Evolutionary conservation across 1,140 invertebrate genomes (phyloP), one percentile per base, ranked within the genome.

Genomic region (Colletes gigas): DNA sequence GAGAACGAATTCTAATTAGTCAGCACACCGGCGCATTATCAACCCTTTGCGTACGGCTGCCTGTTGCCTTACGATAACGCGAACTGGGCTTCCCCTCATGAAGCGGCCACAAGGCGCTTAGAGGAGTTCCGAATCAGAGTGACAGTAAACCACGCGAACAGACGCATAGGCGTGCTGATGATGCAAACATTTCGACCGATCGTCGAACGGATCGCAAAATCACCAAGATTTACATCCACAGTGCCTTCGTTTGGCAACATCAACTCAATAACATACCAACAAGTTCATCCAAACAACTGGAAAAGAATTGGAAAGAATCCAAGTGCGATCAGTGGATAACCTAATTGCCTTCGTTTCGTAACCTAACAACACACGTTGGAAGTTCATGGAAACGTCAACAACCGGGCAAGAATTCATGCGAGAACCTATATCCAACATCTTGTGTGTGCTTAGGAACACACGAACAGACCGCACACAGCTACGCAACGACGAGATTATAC

Each of bases 1-100:
- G 65, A 6, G 59, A 62, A 84, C 70, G 67, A 84, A 84, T 84
- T 81, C 82, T 84, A 84, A 84, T 84, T 84, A 84, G 82, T 84
- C 83, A 79, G 76, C 82, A 79, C 47, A 71, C 30, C 57, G 81
- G 39, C 70, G 83, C 55, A 80, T 83, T 84, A 84, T 84, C 82
- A 84, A 80, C 83, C 83, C 83, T 80, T 81, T 69, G 70, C 77
- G 77, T 84, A 83, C 73, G 68, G 82, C 60, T 81, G 83, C 77
- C 83, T 84, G 83, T 74, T 75, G 67, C 76, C 68, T 67, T 50
- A 84, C 71, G 83, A 84, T 84, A 84, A 84, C 83, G 60, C 57
- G 44, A 50, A 62, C 54, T 12, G 30, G 68, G 63, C 62, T 59
- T 60, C 67, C 41, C 76, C 54, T 55, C 19, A 10, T 21, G 54